Evolutionary conservation across 2,797 vertebrate genomes (phyloP).

Genomic region (Acropternis orthonyx): DNA sequence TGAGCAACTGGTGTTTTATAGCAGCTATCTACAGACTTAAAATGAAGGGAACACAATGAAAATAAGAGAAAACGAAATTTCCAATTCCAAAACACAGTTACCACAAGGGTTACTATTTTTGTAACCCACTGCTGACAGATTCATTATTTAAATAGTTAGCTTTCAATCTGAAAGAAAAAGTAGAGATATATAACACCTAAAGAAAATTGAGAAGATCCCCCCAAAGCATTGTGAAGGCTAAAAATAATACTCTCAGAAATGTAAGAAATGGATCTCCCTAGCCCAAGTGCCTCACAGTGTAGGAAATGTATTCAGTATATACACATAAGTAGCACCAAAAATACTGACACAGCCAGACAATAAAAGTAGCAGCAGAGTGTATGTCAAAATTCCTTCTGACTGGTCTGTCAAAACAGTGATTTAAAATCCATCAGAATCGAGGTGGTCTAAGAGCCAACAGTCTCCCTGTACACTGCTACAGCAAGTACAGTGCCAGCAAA

Average conservation of each 20-base stretch:
- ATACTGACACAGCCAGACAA: background rate
- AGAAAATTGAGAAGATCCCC: background rate
- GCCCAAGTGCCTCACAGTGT: background rate
- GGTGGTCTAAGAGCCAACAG: background rate
- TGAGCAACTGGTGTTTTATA: background rate
- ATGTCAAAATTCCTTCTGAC: background rate
- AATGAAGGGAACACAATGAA: background rate
- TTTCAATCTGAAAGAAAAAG: background rate
- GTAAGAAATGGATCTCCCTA: background rate
- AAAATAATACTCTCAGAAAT: background rate
- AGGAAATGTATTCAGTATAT: background rate
- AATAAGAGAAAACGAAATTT: background rate
- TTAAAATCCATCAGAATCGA: background rate
- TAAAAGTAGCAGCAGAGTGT: background rate
- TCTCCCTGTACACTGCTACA: background rate
- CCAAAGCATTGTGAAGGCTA: background rate
- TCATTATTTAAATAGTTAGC: background rate
- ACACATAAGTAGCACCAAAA: background rate
- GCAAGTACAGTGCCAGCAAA: background rate
- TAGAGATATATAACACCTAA: background rate
- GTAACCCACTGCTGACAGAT: background rate
- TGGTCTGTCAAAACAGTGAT: background rate
- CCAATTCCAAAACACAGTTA: background rate
- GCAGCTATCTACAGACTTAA: background rate
- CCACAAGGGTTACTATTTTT: background rate